Evolutionary conservation across 2,797 vertebrate species (phyloP), one percentile per base, ranked within the genome.

Genomic region (Aplochiton taeniatus): DNA sequence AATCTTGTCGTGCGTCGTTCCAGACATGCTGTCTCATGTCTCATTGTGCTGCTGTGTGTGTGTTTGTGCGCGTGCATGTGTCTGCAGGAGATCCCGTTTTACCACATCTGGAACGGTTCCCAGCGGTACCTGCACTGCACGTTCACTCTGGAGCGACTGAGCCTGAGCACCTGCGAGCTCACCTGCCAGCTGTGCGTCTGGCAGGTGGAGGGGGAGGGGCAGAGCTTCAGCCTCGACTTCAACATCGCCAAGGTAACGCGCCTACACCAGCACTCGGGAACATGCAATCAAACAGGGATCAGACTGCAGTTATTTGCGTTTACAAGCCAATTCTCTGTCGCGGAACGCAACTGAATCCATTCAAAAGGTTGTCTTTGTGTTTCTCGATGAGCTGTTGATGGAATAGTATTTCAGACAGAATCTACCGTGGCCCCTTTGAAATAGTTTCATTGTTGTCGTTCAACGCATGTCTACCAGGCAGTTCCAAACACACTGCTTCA

Each of bases 201-300:
- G 96, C 97, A 99, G 90, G 96, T 99, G 86, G 98, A 99, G 73
- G 98, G 98, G 0, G 97, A 99, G 0, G 97, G 98, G 14, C 98
- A 99, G 91, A 98, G 95, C 88, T 95, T 99, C 88, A 90, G 90
- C 14, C 90, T 99, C 69, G 94, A 98, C 89, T 95, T 96, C 83
- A 98, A 98, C 83, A 96, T 99, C 7, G 93, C 93, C 83, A 99
- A 98, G 96, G 98, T 98, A 89, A 88, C 54, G 43, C 31, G 6
- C 31, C 31, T 31, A 31, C 31, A 31, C 31, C 31, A n/a, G n/a
- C 31, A 31, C 31, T 3, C 31, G 31, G 3, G 31, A 31, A 6
- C 31, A 6, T 6, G 31, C 31, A 31, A 31, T 31, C 31, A 6
- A 31, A 31, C 31, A 31, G 31, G 31, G 31, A 31, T 31, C 31